Conservation (phyloP, 2,888 invertebrate species). For the Invenusta paracnida region DNA sequence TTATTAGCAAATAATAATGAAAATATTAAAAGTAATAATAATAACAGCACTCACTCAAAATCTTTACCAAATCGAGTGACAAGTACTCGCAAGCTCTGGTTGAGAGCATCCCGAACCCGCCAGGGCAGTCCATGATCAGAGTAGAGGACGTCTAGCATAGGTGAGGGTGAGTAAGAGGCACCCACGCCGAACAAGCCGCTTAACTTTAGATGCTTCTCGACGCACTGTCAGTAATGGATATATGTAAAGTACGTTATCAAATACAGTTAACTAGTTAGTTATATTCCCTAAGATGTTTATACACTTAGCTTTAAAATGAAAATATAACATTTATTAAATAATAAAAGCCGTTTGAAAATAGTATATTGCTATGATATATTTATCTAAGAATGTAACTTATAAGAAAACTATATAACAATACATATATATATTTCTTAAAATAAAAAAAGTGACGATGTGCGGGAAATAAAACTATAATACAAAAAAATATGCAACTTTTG, state of each 20-base stretch:
- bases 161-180: not conserved
- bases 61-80: not conserved
- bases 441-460: too few relatives aligned
- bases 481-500: too few relatives aligned
- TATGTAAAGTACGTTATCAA: not conserved
- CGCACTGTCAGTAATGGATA: not conserved
- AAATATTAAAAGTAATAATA: too few relatives aligned
- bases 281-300: not conserved
- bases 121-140: slow-evolving; percentile 17
- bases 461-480: too few relatives aligned
- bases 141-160: not conserved
- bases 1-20: too few relatives aligned
- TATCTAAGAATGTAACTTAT: too few relatives aligned
- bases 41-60: not conserved
- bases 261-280: not conserved
- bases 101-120: slow-evolving; percentile 13
- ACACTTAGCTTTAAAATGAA: not conserved
- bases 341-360: too few relatives aligned
- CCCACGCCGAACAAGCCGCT: not conserved
- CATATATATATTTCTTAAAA: too few relatives aligned
- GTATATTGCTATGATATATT: too few relatives aligned
- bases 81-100: not conserved
- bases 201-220: slow-evolving; percentile 31
- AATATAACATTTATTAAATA: not conserved
- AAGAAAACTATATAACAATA: too few relatives aligned